phyloP scores from a whole-genome alignment of 1,140 invertebrate species.

The Adelges cooleyi region DNA sequence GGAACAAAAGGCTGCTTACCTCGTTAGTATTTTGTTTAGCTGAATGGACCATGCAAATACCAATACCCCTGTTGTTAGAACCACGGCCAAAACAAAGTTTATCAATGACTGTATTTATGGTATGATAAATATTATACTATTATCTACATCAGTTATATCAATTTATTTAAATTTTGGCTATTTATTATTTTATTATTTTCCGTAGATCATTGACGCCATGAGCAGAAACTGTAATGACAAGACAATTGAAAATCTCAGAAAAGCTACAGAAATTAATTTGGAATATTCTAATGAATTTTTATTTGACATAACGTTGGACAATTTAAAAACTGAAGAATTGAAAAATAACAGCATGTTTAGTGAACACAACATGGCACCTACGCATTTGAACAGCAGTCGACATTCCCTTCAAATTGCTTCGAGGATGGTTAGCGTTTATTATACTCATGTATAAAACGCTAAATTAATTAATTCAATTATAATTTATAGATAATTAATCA shows the following conservation, averaged over 20 bases:
- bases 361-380: slow-evolving; percentile 20
- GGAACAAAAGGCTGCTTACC: slow-evolving; percentile 50
- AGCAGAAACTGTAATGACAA: slow-evolving; percentile 5
- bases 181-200: neutral
- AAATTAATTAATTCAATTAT: too few relatives aligned
- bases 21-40: slow-evolving; percentile 79
- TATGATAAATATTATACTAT: neutral
- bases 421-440: slow-evolving; percentile 43
- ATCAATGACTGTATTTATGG: slow-evolving; percentile 20
- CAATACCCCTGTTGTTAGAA: slow-evolving; percentile 34
- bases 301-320: slow-evolving; percentile 55
- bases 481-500: slow-evolving; percentile 52
- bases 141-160: too few relatives aligned
- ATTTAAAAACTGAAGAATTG: slow-evolving; percentile 41
- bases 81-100: slow-evolving; percentile 36
- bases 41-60: slow-evolving; percentile 81
- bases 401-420: slow-evolving; percentile 51
- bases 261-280: slow-evolving; percentile 34
- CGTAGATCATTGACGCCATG: slow-evolving; percentile 10
- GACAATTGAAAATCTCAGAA: slow-evolving; percentile 1
- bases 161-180: too few relatives aligned
- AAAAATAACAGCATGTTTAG: slow-evolving; percentile 16
- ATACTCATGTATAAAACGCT: neutral
- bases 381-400: slow-evolving; percentile 32
- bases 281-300: slow-evolving; percentile 51